phyloP scores from a whole-genome alignment of 2,797 vertebrate genomes.

The Sarcoramphus papa region DNA sequence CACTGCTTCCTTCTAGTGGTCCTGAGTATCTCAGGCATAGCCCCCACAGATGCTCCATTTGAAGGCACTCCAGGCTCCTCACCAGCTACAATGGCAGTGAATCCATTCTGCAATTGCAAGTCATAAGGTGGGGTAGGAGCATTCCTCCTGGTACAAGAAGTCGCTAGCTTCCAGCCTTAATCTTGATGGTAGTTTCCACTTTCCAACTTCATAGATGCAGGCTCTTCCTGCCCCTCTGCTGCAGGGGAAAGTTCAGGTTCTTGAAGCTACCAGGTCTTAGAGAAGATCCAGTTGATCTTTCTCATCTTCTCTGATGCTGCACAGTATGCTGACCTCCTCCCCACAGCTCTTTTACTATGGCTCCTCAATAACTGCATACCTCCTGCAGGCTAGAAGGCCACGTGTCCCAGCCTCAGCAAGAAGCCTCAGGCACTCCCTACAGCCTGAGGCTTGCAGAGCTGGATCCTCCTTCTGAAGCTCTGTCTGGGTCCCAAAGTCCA shows the following conservation, averaged over 20 bases:
- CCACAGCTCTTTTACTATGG: not conserved
- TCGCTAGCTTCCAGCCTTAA: not conserved
- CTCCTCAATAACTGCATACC: not conserved
- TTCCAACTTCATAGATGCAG: not conserved
- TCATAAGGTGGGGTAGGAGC: not conserved
- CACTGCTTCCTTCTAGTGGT: not conserved
- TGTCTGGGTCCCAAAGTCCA: not conserved
- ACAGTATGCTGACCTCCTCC: not conserved
- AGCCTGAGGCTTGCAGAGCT: not conserved
- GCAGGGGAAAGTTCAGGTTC: not conserved
- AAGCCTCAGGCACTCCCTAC: not conserved
- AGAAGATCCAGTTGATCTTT: not conserved
- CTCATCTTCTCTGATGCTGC: not conserved
- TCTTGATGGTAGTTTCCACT: not conserved
- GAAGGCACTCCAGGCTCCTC: not conserved
- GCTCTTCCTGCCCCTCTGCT: not conserved
- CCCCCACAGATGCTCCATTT: not conserved
- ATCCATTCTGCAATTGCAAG: not conserved
- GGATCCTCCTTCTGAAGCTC: not conserved
- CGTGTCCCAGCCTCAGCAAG: not conserved
- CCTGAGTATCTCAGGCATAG: not conserved
- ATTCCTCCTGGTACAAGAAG: not conserved
- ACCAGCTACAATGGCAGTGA: not conserved
- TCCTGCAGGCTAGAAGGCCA: not conserved
- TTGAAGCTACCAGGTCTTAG: not conserved